Percentiles rank a stretch among this genome's conserved stretches.
These are phyloP conservation scores for Salticus scenicus DNA, from an alignment of 2,888 invertebrate genomes.

Conservation along the genomic window DNA sequence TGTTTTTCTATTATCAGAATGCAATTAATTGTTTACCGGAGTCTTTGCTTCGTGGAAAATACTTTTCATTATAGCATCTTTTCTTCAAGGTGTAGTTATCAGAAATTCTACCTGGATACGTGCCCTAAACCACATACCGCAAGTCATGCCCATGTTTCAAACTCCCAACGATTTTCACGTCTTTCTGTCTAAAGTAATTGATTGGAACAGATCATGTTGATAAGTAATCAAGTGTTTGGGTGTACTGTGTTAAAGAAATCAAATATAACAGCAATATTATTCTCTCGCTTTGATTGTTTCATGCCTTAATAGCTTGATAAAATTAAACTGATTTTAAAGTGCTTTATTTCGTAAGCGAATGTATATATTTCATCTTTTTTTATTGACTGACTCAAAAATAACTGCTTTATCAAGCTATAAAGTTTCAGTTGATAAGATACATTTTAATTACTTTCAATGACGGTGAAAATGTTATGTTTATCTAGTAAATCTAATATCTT, in stretches of 20 bases:
- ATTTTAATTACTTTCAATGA: too few species aligned
- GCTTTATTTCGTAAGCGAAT: too few species aligned
- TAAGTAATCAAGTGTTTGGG: conserved; percentile 25
- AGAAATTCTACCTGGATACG: not conserved
- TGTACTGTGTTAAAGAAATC: conserved; percentile 19
- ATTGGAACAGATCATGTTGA: conserved; percentile 29
- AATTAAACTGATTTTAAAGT: not conserved
- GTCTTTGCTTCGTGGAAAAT: too few species aligned
- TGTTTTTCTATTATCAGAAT: too few species aligned
- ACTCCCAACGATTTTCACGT: conserved; percentile 19
- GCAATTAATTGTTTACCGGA: too few species aligned
- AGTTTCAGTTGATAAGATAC: too few species aligned
- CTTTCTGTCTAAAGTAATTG: conserved; percentile 24
- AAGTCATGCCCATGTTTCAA: conserved; percentile 20
- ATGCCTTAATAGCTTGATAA: not conserved
- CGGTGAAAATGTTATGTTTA: too few species aligned
- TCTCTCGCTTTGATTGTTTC: not conserved
- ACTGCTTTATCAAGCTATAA: too few species aligned
- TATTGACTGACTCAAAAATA: too few species aligned
- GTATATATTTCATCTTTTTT: too few species aligned
- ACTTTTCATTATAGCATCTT: too few species aligned
- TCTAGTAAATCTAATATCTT: too few species aligned
- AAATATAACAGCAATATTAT: not conserved
- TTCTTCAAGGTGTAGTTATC: not conserved
- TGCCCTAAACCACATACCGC: conserved; percentile 1